A percentile compares a stretch with the other conserved stretches of the same genome.
These are phyloP conservation scores for Volucella bombylans DNA, from an alignment of 2,888 invertebrate genomes.

Conservation along the genomic window DNA sequence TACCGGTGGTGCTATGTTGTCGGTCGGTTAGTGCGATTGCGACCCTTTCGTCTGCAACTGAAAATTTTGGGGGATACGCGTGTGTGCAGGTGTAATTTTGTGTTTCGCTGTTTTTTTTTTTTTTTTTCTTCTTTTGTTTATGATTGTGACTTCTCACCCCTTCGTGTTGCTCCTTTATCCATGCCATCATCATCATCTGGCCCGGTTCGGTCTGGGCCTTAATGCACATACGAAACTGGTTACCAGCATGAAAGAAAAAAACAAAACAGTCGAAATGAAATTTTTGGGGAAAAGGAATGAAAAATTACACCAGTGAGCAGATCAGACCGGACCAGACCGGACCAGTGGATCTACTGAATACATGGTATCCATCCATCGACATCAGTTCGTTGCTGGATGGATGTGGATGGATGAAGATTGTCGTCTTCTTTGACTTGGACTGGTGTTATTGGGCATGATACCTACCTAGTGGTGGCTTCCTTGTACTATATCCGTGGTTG, in stretches of 20 bases:
- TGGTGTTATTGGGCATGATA: not conserved
- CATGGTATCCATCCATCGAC: slow-evolving; percentile 44
- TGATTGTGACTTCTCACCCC: slow-evolving; percentile 13
- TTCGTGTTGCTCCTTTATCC: slow-evolving; percentile 1
- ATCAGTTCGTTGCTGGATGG: slow-evolving; percentile 16
- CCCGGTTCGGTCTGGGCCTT: slow-evolving; percentile 23
- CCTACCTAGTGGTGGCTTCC: slow-evolving; percentile 37
- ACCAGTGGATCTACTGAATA: slow-evolving; percentile 18
- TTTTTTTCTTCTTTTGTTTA: not conserved
- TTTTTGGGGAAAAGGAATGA: slow-evolving; percentile 54
- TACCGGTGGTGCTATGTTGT: slow-evolving; percentile 65
- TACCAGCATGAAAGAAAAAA: not conserved
- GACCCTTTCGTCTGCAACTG: slow-evolving; percentile 52
- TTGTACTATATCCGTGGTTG: slow-evolving; percentile 21
- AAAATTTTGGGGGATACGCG: slow-evolving; percentile 64
- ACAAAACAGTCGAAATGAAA: slow-evolving; percentile 3
- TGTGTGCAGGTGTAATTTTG: slow-evolving; percentile 72
- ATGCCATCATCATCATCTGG: not conserved
- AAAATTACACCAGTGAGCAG: slow-evolving; percentile 49
- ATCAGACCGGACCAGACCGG: not conserved
- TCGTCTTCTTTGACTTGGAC: slow-evolving; percentile 10
- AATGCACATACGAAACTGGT: slow-evolving; percentile 50
- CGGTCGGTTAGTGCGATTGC: slow-evolving; percentile 8
- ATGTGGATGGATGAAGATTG: slow-evolving; percentile 58
- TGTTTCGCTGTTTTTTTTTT: slow-evolving; percentile 1